Evolutionary conservation across 1,140 invertebrate species (phyloP).

Genomic region (Drosophila fuyamai): DNA sequence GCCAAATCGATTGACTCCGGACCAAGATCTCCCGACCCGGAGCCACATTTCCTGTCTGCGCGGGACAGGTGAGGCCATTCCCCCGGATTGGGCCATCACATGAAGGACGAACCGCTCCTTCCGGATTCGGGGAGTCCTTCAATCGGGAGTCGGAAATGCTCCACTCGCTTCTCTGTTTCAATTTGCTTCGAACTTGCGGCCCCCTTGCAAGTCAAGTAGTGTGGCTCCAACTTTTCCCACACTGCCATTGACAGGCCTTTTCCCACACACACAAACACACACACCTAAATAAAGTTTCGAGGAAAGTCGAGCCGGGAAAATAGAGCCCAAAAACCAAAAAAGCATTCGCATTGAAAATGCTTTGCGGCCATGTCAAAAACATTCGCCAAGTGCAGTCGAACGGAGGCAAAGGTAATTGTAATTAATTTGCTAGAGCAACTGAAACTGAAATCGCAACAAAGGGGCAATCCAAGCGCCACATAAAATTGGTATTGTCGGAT

Average conservation of each 20-base stretch:
- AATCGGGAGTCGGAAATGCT: neutral
- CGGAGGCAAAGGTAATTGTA: constrained; percentile 46
- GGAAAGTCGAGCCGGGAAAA: neutral
- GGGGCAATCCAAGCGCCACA: neutral
- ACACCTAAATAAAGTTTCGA: constrained; percentile 7
- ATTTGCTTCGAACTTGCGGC: constrained; percentile 11
- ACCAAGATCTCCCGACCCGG: neutral
- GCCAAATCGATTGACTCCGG: constrained; percentile 24
- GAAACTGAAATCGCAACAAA: constrained; percentile 4
- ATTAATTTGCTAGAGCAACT: constrained; percentile 38
- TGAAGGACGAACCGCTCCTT: neutral
- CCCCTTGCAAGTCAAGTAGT: neutral
- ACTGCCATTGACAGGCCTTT: constrained; percentile 32
- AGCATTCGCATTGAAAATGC: constrained; percentile 36
- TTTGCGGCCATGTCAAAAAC: constrained; percentile 49
- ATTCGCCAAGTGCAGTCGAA: constrained; percentile 28
- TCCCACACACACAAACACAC: neutral
- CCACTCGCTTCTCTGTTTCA: constrained; percentile 5
- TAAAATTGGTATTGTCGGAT: neutral
- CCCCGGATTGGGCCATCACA: neutral
- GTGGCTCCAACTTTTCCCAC: neutral
- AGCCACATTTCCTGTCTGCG: neutral
- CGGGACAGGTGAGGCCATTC: neutral
- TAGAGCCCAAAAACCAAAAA: constrained; percentile 14
- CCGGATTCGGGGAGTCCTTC: neutral